Evolutionary conservation across 2,113 vertebrate species (phyloP).

Genomic region (Odocoileus hemionus): DNA sequence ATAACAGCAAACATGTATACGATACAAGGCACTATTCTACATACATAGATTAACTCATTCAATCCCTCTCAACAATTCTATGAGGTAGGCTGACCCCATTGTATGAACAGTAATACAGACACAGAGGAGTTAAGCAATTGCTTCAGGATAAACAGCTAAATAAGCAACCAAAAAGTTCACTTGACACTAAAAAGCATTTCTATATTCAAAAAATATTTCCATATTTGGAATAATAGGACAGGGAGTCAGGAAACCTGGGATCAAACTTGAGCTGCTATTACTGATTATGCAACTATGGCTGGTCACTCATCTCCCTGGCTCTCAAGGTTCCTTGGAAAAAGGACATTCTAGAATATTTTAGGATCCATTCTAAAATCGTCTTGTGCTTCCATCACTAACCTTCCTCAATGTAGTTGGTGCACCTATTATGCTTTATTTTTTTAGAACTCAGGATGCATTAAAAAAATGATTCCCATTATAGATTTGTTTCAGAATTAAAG

Average conservation of each 20-base stretch:
- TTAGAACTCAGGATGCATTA: background rate
- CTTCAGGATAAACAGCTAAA: background rate
- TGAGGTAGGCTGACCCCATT: background rate
- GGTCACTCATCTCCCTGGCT: background rate
- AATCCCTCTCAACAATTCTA: background rate
- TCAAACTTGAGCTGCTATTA: background rate
- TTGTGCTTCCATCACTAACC: background rate
- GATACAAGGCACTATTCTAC: background rate
- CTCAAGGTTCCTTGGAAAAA: background rate
- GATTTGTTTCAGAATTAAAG: background rate
- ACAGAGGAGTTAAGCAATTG: background rate
- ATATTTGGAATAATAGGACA: background rate
- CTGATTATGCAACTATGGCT: background rate
- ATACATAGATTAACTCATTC: background rate
- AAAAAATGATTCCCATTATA: conserved; percentile 12
- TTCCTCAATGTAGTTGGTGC: background rate
- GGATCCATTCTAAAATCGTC: background rate
- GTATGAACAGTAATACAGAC: background rate
- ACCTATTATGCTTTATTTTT: background rate
- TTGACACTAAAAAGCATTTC: background rate
- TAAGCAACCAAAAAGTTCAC: background rate
- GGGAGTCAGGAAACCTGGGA: background rate
- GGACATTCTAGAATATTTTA: background rate
- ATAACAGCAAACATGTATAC: background rate
- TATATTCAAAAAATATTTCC: background rate